These are phyloP conservation scores for Syrrhaptes paradoxus DNA, from an alignment of 2,113 vertebrate species.

Conservation along the genomic window DNA sequence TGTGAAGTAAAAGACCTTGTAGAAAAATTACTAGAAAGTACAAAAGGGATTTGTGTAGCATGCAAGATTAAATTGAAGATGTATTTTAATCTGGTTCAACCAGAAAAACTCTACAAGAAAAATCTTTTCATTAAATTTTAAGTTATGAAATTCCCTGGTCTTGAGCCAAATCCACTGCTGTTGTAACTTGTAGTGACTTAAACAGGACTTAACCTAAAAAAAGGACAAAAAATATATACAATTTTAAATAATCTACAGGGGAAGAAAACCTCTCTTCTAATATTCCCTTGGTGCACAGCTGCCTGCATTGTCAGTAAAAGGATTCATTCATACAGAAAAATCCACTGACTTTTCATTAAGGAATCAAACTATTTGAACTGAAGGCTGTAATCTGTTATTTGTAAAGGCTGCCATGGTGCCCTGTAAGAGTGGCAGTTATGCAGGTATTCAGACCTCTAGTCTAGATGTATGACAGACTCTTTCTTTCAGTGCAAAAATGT, in stretches of 20 bases:
- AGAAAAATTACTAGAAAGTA: background rate
- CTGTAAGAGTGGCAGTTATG: background rate
- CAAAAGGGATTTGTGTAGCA: background rate
- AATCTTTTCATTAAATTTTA: conserved; percentile 1
- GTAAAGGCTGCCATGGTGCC: background rate
- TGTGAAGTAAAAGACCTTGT: background rate
- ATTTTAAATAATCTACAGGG: background rate
- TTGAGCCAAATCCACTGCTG: background rate
- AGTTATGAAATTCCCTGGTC: background rate
- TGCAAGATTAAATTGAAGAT: background rate
- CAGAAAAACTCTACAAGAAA: background rate
- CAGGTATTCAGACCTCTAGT: background rate
- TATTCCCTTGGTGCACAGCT: background rate
- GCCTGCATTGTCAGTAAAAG: background rate
- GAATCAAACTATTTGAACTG: background rate
- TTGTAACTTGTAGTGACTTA: background rate
- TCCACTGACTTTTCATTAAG: background rate
- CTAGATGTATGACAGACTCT: background rate
- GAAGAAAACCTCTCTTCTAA: background rate
- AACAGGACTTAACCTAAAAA: background rate
- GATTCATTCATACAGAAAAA: background rate
- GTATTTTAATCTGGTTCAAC: background rate
- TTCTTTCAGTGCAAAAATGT: background rate
- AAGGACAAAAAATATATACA: background rate
- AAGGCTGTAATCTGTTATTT: background rate